These are phyloP conservation scores for Sus scrofa DNA, from an alignment of 2,113 vertebrate species.

Conservation along the genomic window DNA sequence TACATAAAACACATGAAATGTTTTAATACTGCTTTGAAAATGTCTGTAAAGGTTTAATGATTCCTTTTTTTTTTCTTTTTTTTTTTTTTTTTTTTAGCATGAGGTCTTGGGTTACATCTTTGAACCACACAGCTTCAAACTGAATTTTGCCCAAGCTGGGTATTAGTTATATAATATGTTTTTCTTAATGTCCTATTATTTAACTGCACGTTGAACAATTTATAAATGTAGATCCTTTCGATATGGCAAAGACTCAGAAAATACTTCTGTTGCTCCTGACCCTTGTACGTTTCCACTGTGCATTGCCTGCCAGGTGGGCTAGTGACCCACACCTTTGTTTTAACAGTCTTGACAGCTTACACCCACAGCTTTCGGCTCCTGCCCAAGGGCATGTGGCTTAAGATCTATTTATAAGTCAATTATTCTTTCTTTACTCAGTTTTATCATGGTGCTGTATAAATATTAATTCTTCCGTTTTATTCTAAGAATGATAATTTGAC, in stretches of 20 bases:
- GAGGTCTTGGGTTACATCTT: not conserved
- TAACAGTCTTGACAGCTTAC: not conserved
- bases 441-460: not conserved
- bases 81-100: not conserved
- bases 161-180: not conserved
- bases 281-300: not conserved
- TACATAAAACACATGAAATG: not conserved
- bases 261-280: not conserved
- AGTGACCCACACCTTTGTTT: not conserved
- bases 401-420: not conserved
- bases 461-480: constrained; percentile 1
- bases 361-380: not conserved
- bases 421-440: constrained; percentile 16
- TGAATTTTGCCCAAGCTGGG: constrained; percentile 14
- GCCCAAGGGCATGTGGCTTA: not conserved
- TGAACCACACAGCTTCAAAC: not conserved
- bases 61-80: not conserved
- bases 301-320: not conserved
- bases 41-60: not conserved
- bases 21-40: constrained; percentile 40
- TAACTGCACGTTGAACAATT: not conserved
- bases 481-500: constrained; percentile 6
- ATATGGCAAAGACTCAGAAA: not conserved
- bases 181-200: not conserved
- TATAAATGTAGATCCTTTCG: not conserved